Evolutionary conservation across 1,140 invertebrate species (phyloP).

Genomic region (Procambarus virginalis): DNA sequence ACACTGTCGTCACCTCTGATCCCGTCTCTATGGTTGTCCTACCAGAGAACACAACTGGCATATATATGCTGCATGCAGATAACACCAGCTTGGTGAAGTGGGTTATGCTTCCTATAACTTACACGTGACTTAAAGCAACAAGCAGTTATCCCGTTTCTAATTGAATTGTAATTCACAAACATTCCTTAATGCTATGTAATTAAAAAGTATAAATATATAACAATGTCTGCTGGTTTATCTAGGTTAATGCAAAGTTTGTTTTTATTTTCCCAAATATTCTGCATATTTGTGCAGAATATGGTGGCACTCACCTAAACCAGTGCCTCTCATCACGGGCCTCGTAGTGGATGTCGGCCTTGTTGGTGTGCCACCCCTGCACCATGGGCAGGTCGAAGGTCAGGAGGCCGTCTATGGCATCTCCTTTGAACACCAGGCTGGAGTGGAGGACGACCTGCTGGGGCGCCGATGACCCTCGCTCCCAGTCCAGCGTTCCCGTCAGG

Average conservation of each 20-base stretch:
- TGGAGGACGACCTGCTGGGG: conserved; percentile 38
- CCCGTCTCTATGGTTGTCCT: conserved; percentile 53
- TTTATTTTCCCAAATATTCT: too few relatives aligned
- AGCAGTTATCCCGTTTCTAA: too few relatives aligned
- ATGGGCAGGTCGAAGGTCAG: conserved; percentile 49
- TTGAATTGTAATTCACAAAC: too few relatives aligned
- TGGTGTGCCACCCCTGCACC: conserved; percentile 39
- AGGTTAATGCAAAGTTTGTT: too few relatives aligned
- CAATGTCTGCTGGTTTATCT: too few relatives aligned
- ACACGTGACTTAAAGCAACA: too few relatives aligned
- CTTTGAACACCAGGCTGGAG: conserved; percentile 32
- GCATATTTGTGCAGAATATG: too few relatives aligned
- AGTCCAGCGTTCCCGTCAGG: conserved; percentile 43
- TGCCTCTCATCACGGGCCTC: conserved; percentile 45
- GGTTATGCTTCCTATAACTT: too few relatives aligned
- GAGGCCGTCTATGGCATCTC: conserved; percentile 13
- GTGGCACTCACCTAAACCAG: conserved; percentile 43
- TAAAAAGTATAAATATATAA: too few relatives aligned
- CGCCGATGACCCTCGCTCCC: conserved; percentile 41
- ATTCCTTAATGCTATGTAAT: too few relatives aligned
- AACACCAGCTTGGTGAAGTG: too few relatives aligned
- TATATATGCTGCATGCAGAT: too few relatives aligned
- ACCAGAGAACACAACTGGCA: not conserved
- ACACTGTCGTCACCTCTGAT: conserved; percentile 36
- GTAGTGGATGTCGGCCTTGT: conserved; percentile 34